Conservation (phyloP, 2,113 vertebrate genomes). For the Lepidothrix coronata region DNA sequence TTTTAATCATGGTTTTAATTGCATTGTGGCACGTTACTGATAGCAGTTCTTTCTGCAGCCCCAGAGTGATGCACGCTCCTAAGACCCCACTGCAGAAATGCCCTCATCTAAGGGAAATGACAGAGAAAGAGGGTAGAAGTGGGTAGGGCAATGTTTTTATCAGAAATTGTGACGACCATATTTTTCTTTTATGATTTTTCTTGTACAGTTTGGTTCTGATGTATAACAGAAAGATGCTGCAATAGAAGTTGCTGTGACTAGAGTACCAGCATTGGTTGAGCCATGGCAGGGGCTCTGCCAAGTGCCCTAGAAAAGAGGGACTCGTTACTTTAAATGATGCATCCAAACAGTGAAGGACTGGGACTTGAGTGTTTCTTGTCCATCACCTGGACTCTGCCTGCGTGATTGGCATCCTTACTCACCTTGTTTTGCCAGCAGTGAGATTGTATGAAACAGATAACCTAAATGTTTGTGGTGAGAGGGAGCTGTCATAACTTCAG, state of each 20-base stretch:
- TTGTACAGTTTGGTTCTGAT: background rate
- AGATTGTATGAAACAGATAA: background rate
- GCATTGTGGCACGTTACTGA: background rate
- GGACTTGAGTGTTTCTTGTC: background rate
- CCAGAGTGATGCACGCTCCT: background rate
- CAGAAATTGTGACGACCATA: background rate
- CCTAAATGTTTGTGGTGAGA: background rate
- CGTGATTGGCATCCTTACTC: background rate
- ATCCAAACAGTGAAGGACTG: background rate
- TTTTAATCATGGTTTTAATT: background rate
- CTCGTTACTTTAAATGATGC: background rate
- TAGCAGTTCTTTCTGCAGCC: background rate
- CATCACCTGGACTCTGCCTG: background rate
- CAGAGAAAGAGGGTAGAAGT: background rate
- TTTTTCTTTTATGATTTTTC: background rate
- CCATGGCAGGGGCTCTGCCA: background rate
- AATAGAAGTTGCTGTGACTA: background rate
- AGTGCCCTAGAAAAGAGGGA: background rate
- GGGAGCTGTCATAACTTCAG: background rate
- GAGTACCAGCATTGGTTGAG: background rate
- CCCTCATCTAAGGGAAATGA: background rate
- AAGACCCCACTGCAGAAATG: background rate
- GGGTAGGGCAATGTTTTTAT: background rate
- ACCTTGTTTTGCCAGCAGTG: background rate
- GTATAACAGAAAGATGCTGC: background rate